phyloP scores from a whole-genome alignment of 2,888 invertebrate genomes.

The Eilema caniola region DNA sequence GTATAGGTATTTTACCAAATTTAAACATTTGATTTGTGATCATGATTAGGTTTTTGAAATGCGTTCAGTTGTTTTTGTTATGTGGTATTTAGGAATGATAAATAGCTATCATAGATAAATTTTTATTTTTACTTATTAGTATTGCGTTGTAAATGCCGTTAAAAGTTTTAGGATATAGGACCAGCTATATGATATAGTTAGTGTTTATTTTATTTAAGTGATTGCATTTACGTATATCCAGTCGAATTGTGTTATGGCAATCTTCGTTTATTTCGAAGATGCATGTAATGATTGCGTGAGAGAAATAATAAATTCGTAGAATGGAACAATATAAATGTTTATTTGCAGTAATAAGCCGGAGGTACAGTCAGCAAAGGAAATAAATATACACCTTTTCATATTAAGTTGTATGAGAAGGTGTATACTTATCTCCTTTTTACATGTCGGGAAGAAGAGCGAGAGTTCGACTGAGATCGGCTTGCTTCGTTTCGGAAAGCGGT shows the following conservation, averaged over 20 bases:
- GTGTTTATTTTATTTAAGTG: constrained; percentile 6
- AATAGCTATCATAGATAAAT: not conserved
- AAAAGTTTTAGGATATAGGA: constrained; percentile 1
- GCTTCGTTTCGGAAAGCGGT: too few relatives aligned
- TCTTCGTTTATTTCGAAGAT: not conserved
- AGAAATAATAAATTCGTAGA: not conserved
- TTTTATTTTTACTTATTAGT: not conserved
- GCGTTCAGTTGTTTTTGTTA: not conserved
- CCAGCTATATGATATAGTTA: not conserved
- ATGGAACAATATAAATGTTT: not conserved
- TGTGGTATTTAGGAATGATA: not conserved
- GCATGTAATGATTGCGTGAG: not conserved
- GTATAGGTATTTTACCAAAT: constrained; percentile 4
- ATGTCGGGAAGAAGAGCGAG: not conserved
- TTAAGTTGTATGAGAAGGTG: too few relatives aligned
- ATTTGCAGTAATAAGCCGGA: not conserved
- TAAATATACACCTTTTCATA: too few relatives aligned
- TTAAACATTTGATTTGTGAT: constrained; percentile 8
- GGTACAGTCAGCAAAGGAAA: too few relatives aligned
- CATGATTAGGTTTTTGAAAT: not conserved
- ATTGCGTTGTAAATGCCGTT: constrained; percentile 9
- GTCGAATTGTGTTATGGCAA: not conserved
- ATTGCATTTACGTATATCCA: not conserved
- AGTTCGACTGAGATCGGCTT: not conserved
- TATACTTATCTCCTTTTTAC: not conserved